Evolutionary conservation across 2,888 invertebrate species (phyloP).

Genomic region (Pediacus dermestoides): DNA sequence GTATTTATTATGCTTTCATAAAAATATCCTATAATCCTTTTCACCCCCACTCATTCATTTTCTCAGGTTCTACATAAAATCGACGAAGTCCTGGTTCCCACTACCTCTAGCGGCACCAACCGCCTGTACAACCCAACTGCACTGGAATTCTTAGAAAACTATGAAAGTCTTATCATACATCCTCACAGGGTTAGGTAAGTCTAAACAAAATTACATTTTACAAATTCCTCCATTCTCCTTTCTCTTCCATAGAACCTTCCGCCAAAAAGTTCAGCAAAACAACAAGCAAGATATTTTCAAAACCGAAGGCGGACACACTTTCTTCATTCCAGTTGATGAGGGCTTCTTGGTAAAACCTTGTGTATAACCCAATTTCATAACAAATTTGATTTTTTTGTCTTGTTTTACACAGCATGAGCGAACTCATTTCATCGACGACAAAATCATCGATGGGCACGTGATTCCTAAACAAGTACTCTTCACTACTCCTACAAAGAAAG

Average conservation of each 20-base stretch:
- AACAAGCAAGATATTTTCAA: conserved; percentile 73
- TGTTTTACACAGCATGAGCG: conserved; percentile 35
- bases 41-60: no score
- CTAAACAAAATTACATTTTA: conserved; percentile 7
- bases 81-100: conserved; percentile 80
- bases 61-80: conserved; percentile 81
- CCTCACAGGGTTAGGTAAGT: conserved; percentile 67
- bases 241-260: conserved; percentile 58
- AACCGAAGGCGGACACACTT: conserved; percentile 77
- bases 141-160: conserved; percentile 72
- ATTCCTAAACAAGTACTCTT: conserved; percentile 84
- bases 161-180: conserved; percentile 72
- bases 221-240: conserved; percentile 7
- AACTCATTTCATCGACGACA: conserved; percentile 69
- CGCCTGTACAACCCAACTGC: conserved; percentile 78
- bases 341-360: conserved; percentile 72
- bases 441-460: conserved; percentile 87
- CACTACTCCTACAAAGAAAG: conserved; percentile 74
- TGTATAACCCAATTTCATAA: conserved; percentile 8
- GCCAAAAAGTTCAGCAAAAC: conserved; percentile 69
- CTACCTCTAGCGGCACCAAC: conserved; percentile 61
- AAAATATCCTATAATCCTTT: no score
- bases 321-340: conserved; percentile 87
- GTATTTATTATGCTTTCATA: no score
- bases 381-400: not conserved